Base-by-base conservation (phyloP, 2,113 vertebrate genomes). In the Nymphicus hollandicus region DNA sequence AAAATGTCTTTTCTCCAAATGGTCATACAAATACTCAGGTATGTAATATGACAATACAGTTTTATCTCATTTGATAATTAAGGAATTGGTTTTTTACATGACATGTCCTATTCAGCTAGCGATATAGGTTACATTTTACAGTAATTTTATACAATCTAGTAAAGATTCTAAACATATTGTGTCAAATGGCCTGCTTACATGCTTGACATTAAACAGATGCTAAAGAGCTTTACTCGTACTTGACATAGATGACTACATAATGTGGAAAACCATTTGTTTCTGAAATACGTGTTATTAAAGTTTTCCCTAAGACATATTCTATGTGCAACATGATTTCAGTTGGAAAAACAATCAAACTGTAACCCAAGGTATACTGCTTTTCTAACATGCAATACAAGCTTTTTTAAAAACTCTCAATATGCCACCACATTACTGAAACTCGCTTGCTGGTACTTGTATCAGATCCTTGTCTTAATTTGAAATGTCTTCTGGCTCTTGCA, bases 391-490 rank as follows among this genome's bases (percentile, higher is more conserved):
- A 47, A 13, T n/a, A 5, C 22, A 53, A 58, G 9, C 0, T 35
- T 69, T 69, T 70, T 52, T 49, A 55, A 64, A 5, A 65, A 50
- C 19, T 87, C 22, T 5, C 5, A 8, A 10, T 41, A 55, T 65
- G 22, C 18, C 8, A 29, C 11, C 13, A 20, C 0, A 0, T n/a
- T 39, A 65, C 29, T 71, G 56, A 49, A 76, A 49, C 5, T 55
- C 17, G n/a, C 22, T 76, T 49, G 7, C 5, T 89, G 15, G 33
- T 73, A 65, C 6, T 70, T 81, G 41, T 3, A 41, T 70, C 28
- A 84, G 35, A 33, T 20, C 7, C 24, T 64, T 53, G 5, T 47
- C 39, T 74, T 64, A 18, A 56, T 78, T 65, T 47, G 3, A 44
- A 39, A 23, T 6, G 20, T 53, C 8, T 81, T 76, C 28, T 44